These are phyloP conservation scores for Prinia subflava DNA, from an alignment of 2,113 vertebrate genomes.

Conservation along the genomic window DNA sequence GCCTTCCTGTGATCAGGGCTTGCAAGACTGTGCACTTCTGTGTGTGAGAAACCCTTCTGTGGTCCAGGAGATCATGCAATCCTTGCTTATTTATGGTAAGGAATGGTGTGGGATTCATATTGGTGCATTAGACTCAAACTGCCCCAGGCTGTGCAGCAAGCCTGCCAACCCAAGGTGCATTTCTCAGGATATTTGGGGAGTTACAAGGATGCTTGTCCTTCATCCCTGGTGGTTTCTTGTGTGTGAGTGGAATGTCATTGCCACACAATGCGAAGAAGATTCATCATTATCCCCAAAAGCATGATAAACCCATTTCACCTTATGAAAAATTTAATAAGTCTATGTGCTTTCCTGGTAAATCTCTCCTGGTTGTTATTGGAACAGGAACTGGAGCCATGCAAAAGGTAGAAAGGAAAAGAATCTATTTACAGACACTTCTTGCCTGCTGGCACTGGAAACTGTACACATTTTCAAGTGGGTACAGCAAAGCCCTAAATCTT, in stretches of 20 bases:
- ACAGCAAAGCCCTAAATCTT: background rate
- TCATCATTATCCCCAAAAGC: background rate
- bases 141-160: background rate
- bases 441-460: background rate
- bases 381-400: background rate
- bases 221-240: background rate
- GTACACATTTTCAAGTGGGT: background rate
- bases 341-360: background rate
- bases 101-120: background rate
- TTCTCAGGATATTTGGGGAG: background rate
- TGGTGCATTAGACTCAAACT: background rate
- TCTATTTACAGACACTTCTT: background rate
- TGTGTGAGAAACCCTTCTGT: background rate
- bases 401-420: background rate
- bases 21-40: background rate
- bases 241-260: background rate
- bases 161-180: background rate
- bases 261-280: background rate
- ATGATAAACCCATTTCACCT: background rate
- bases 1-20: background rate
- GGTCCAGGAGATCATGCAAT: background rate
- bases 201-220: background rate
- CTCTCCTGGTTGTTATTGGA: constrained; percentile 19
- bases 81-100: background rate
- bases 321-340: background rate